Conservation (phyloP, 1,140 invertebrate species). For the Bombus turneri region DNA sequence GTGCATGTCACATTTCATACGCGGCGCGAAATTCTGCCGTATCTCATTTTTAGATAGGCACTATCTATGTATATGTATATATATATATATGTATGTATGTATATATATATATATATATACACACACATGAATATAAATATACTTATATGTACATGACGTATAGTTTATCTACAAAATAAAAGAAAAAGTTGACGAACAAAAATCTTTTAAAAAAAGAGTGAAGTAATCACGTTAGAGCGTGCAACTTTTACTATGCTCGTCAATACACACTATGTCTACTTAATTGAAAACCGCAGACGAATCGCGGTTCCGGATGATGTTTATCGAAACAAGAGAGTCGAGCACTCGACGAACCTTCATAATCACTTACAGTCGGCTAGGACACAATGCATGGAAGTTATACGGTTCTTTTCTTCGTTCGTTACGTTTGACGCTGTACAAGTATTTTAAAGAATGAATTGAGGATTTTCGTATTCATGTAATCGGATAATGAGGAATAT, state of each 20-base stretch:
- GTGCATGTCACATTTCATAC: conserved; percentile 67
- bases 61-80: conserved; percentile 60
- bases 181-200: neutral
- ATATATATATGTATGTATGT: conserved; percentile 10
- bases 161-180: conserved; percentile 47
- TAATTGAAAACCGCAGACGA: conserved; percentile 25
- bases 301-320: neutral
- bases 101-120: neutral
- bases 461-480: neutral
- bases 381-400: neutral
- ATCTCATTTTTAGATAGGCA: conserved; percentile 70
- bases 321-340: conserved; percentile 7
- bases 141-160: conserved; percentile 6
- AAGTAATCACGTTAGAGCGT: neutral
- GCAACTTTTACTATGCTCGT: conserved; percentile 10
- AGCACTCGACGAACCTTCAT: conserved; percentile 21
- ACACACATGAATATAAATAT: conserved; percentile 39
- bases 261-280: conserved; percentile 38
- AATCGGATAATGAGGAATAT: neutral
- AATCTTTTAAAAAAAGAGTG: neutral
- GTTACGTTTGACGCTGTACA: neutral
- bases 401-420: neutral
- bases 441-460: neutral
- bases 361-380: neutral
- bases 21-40: conserved; percentile 49